These are phyloP conservation scores for Rhimphoctona megacephalus DNA, from an alignment of 2,888 invertebrate species.

Conservation along the genomic window DNA sequence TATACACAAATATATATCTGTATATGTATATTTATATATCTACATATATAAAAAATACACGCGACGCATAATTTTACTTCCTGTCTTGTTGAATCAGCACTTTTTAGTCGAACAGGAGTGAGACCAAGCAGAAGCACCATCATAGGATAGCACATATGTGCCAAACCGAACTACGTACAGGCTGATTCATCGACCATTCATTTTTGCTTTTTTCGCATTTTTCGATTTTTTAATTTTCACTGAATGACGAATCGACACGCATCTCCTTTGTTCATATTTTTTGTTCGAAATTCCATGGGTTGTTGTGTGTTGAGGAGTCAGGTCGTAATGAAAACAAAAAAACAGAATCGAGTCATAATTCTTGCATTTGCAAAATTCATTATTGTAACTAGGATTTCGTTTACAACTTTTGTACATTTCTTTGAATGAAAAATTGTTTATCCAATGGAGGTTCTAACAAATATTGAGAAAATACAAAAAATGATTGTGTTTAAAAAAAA, in stretches of 20 bases:
- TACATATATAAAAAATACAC: slow-evolving; percentile 47
- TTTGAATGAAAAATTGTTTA: no score
- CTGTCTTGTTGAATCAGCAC: slow-evolving; percentile 79
- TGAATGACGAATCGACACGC: slow-evolving; percentile 16
- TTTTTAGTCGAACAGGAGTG: slow-evolving; percentile 61
- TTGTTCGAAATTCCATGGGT: no score
- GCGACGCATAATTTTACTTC: slow-evolving; percentile 74
- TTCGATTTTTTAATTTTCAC: neutral
- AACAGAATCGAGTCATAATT: neutral
- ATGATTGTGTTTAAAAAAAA: neutral
- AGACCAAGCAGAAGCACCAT: slow-evolving; percentile 45
- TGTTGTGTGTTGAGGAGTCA: slow-evolving; percentile 18
- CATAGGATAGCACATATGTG: slow-evolving; percentile 4
- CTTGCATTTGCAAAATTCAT: neutral
- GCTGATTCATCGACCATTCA: slow-evolving; percentile 44
- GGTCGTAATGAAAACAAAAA: slow-evolving; percentile 5
- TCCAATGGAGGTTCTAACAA: neutral
- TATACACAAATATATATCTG: slow-evolving; percentile 45
- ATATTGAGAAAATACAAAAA: neutral
- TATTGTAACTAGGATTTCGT: no score
- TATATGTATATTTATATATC: slow-evolving; percentile 49
- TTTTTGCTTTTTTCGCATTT: slow-evolving; percentile 9
- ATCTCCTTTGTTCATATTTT: neutral
- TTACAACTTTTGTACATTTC: no score
- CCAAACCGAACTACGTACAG: slow-evolving; percentile 10